These are phyloP conservation scores for Himalopsyche phryganea DNA, from an alignment of 1,140 invertebrate species.

Conservation along the genomic window DNA sequence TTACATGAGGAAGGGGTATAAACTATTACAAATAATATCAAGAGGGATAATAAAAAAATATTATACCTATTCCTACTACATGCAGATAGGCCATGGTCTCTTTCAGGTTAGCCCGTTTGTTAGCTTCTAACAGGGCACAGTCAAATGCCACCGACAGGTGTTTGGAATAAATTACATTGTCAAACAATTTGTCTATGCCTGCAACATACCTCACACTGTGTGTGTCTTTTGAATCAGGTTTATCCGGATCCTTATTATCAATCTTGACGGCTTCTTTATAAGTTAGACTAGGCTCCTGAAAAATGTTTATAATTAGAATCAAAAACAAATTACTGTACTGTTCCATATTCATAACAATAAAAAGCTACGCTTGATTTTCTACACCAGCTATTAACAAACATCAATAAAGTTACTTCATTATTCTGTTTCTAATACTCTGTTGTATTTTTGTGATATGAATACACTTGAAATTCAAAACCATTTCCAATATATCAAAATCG, in stretches of 20 bases:
- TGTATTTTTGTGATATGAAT: too few species aligned
- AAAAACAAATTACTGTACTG: background rate
- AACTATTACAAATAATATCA: too few species aligned
- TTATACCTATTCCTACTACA: slow-evolving; percentile 46
- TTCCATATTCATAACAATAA: background rate
- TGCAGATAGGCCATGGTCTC: slow-evolving; percentile 38
- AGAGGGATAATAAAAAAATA: too few species aligned
- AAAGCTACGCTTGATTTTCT: too few species aligned
- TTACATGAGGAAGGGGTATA: too few species aligned
- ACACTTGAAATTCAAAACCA: too few species aligned
- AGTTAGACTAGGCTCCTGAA: slow-evolving; percentile 19
- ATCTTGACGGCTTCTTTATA: slow-evolving; percentile 6
- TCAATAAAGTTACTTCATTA: too few species aligned
- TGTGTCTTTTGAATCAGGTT: slow-evolving; percentile 16
- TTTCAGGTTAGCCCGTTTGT: slow-evolving; percentile 34
- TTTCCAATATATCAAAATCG: too few species aligned
- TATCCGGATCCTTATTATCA: slow-evolving; percentile 2
- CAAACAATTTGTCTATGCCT: slow-evolving; percentile 29
- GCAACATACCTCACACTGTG: slow-evolving; percentile 15
- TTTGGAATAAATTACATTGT: slow-evolving; percentile 38
- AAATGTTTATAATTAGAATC: background rate
- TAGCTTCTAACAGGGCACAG: slow-evolving; percentile 38
- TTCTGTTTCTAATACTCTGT: too few species aligned
- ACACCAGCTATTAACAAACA: too few species aligned
- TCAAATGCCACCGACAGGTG: slow-evolving; percentile 38